Percentiles rank a stretch among this genome's conserved stretches.
Conservation (phyloP, 1,140 invertebrate species). For the Grapholita molesta region DNA sequence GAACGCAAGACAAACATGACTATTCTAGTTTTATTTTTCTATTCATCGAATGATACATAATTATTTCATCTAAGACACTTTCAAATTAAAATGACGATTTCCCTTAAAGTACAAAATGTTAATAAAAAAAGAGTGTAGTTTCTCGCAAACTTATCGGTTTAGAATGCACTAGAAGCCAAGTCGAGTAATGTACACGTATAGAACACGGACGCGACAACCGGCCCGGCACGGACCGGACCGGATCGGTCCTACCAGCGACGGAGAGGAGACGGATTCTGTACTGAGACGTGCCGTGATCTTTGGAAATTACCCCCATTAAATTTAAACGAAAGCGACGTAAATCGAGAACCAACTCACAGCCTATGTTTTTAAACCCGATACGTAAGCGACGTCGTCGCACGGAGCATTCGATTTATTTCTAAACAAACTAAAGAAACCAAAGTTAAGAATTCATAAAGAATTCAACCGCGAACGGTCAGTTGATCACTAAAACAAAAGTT, state of each 20-base stretch:
- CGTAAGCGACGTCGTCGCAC: constrained; percentile 37
- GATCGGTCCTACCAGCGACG: constrained; percentile 53
- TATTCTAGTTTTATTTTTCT: constrained; percentile 73
- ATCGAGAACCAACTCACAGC: constrained; percentile 72
- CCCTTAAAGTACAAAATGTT: constrained; percentile 58
- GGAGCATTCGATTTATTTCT: constrained; percentile 31
- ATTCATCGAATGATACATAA: constrained; percentile 59
- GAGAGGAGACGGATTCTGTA: constrained; percentile 74
- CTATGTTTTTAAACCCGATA: constrained; percentile 60
- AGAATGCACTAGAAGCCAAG: constrained; percentile 59
- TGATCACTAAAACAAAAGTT: constrained; percentile 52
- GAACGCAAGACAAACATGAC: constrained; percentile 66
- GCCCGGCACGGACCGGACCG: constrained; percentile 13
- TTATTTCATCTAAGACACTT: constrained; percentile 55
- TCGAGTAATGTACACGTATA: constrained; percentile 65
- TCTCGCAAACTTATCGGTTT: constrained; percentile 57
- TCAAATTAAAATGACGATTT: constrained; percentile 47
- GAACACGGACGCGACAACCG: constrained; percentile 65
- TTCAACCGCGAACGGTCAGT: constrained; percentile 44
- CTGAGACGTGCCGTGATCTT: constrained; percentile 67
- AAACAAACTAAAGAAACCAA: constrained; percentile 50
- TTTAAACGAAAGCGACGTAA: constrained; percentile 59
- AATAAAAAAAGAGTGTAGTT: constrained; percentile 55
- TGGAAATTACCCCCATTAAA: constrained; percentile 59
- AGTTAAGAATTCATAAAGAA: constrained; percentile 50